Conservation (phyloP, 2,888 invertebrate genomes). For the Heliothis peltigera region DNA sequence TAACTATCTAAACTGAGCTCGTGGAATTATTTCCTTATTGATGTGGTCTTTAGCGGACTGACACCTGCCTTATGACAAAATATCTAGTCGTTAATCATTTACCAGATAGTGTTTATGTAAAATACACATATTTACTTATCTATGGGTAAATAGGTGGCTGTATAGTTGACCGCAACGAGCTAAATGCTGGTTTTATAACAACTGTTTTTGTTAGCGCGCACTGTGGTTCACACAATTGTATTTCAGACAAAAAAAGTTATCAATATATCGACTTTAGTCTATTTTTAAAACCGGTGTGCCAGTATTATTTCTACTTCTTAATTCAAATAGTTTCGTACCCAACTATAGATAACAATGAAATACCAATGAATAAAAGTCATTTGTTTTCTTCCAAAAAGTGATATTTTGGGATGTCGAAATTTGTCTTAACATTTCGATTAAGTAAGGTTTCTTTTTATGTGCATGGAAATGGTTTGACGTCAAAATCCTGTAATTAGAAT, state of each 20-base stretch:
- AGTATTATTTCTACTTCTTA: no score
- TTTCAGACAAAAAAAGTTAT: not conserved
- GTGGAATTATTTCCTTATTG: not conserved
- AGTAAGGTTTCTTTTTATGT: no score
- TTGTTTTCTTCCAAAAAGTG: no score
- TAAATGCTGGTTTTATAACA: not conserved
- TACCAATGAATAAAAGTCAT: no score
- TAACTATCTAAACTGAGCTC: not conserved
- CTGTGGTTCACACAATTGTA: not conserved
- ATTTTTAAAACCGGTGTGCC: no score
- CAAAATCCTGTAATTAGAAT: no score
- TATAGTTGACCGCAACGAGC: slow-evolving; percentile 2
- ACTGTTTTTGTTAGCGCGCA: not conserved
- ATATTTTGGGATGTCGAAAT: no score
- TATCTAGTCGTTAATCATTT: slow-evolving; percentile 25
- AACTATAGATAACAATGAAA: no score
- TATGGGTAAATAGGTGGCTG: slow-evolving; percentile 7
- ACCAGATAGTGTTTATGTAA: slow-evolving; percentile 18
- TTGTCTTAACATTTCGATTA: no score
- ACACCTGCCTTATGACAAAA: slow-evolving; percentile 7
- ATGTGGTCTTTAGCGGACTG: not conserved
- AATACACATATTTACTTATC: slow-evolving; percentile 10
- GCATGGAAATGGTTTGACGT: no score
- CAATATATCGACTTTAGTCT: not conserved
- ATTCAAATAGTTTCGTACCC: no score